Percentiles rank a stretch among this genome's conserved stretches.
Conservation (phyloP, 2,888 invertebrate species). For the Pinctada fucata region DNA sequence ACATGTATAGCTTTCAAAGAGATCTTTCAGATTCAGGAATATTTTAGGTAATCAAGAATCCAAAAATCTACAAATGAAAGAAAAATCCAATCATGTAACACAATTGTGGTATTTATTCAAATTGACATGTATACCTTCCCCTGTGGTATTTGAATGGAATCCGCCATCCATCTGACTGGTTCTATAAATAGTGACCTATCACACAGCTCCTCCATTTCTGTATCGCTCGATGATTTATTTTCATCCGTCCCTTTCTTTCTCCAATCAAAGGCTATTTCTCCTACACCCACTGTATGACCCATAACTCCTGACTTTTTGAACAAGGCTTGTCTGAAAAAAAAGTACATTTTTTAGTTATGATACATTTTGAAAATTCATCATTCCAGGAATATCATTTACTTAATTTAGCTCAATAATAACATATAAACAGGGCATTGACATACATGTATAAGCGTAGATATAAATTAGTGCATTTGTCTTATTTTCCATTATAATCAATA, state of each 20-base stretch:
- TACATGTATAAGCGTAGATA: no score
- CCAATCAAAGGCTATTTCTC: constrained; percentile 74
- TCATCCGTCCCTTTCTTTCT: constrained; percentile 54
- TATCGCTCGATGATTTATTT: constrained; percentile 28
- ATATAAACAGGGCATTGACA: no score
- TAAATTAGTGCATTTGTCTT: not conserved
- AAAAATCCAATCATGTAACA: not conserved
- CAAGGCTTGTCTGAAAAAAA: constrained; percentile 82
- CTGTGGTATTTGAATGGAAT: constrained; percentile 83
- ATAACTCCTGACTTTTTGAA: constrained; percentile 89
- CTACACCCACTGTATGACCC: constrained; percentile 82
- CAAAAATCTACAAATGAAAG: no score
- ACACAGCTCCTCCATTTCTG: constrained; percentile 78
- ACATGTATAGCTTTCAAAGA: no score
- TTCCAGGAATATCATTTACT: not conserved
- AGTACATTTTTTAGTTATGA: not conserved
- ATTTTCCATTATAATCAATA: not conserved
- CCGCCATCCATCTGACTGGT: constrained; percentile 92
- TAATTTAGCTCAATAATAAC: no score
- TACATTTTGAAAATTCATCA: not conserved
- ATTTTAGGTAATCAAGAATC: no score
- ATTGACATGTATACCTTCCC: constrained; percentile 83
- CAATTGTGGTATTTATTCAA: not conserved
- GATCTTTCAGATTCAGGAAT: no score
- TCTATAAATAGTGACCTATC: constrained; percentile 90